Evolutionary conservation across 1,140 invertebrate species (phyloP), one percentile per base, ranked within the genome.

Genomic region (Drosophila nigromelanica): DNA sequence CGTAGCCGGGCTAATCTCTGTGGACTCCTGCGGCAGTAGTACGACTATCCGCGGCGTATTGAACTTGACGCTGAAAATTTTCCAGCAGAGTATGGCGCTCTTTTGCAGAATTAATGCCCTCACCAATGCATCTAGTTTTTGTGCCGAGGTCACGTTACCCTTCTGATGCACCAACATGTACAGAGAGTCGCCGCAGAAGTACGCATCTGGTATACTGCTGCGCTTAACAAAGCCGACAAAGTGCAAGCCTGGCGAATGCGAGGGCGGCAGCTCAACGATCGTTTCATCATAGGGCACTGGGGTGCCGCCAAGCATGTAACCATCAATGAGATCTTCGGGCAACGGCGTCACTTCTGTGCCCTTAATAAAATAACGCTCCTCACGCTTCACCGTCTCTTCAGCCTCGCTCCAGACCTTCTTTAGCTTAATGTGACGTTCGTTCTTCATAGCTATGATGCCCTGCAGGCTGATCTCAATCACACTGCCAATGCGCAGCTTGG

Each of bases 221-320:
- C 67, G 63, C 47, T 90, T 78, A 2, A 85, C 76, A 55, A 91
- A 91, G 7, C 78, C 89, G 0, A 89, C 54, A 35, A 91, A 91
- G 15, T 90, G 83, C n/a, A 91, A 51, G 10, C 90, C 90, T 0
- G 76, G 67, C 2, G 73, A 37, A 66, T 78, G 74, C 2, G 74
- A 48, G 6, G 64, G 50, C 1, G 85, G 77, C 0, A 74, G 37
- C 21, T 90, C 81, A 6, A 83, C 61, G 1, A 91, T 18, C 4
- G 64, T 48, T 6, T 90, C 80, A 66, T 91, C 90, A 21, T 81
- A 91, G 0, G 90, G 74, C 35, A 91, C 79, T n/a, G 90, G 61
- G 0, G 90, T 91, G 21, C 78, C 79, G 18, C 90, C 90, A 7
- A 91, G 47, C 90, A 91, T 91, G 50, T 91, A 91, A 5, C 90